Percentiles rank a stretch among this genome's conserved stretches.
phyloP scores from a whole-genome alignment of 2,888 invertebrate species.

The Chalcis sispes region DNA sequence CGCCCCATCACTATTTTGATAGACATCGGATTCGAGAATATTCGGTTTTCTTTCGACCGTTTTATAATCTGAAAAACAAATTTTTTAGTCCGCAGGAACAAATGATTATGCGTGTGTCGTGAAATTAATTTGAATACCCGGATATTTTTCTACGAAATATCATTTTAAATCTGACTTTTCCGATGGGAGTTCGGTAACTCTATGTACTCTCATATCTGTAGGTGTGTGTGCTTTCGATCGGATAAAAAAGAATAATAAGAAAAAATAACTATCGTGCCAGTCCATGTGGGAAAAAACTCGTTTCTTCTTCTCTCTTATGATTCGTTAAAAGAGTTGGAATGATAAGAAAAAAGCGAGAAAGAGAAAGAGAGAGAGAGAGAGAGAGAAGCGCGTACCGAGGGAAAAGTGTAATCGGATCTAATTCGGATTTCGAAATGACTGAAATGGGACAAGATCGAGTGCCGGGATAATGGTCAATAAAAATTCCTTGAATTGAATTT shows the following conservation, averaged over 20 bases:
- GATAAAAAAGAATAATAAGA: conserved; percentile 13
- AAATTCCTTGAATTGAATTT: conserved; percentile 44
- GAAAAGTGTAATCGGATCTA: conserved; percentile 53
- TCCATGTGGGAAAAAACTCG: conserved; percentile 29
- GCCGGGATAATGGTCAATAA: conserved; percentile 38
- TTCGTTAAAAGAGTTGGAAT: conserved; percentile 48
- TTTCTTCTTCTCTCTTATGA: conserved; percentile 4
- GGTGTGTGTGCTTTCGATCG: background rate
- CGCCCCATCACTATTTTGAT: background rate
- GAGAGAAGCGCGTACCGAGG: background rate
- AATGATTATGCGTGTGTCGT: background rate
- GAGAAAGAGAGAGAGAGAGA: no score
- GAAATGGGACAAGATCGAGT: conserved; percentile 44
- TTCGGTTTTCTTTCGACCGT: no score
- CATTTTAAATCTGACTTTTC: conserved; percentile 50
- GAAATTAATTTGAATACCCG: no score
- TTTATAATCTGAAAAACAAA: background rate
- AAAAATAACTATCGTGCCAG: background rate
- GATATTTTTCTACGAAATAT: conserved; percentile 40
- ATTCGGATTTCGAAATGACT: conserved; percentile 44
- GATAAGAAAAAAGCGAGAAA: conserved; percentile 5
- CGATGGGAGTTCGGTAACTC: background rate
- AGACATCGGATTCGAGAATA: conserved; percentile 1
- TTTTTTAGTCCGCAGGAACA: conserved; percentile 9
- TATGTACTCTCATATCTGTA: no score